Evolutionary conservation across 2,888 invertebrate genomes (phyloP), one percentile per base, ranked within the genome.

Genomic region (Dorcus parallelipipedus): DNA sequence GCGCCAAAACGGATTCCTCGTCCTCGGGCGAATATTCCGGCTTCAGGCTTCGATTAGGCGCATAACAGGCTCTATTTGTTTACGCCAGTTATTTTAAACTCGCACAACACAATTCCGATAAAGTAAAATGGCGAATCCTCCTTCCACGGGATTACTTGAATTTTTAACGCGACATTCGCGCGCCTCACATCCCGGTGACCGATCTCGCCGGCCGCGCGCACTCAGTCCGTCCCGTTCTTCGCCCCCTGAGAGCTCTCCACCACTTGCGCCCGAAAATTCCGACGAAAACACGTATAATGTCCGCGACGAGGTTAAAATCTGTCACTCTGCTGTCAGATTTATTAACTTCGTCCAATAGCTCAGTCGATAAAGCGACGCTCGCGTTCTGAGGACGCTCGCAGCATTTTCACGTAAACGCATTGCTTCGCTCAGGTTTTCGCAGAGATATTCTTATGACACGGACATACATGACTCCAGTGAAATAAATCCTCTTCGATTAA

Each of bases 251-350:
- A 17, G 45, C 7, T 20, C 45, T 10, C 20, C 17, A n/a, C 20
- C 54, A 43, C 26, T 43, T 50, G 42, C 39, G 33, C 39, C 23
- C 17, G 43, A 53, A 54, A 54, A 49, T 49, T 41, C 42, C 43
- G 41, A 38, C 50, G 53, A 58, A 58, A 58, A 58, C 58, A 58
- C 58, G 58, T 54, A 58, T 52, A 45, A 10, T 33, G 38, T 49
- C 41, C 26, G 43, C 56, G 45, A 56, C 56, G 52, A 59, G 59
- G 59, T 56, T 59, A 56, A 59, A 59, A 56, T 59, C 51, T 56
- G 39, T 43, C 56, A 52, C 59, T 47, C 59, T 59, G 49, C 50
- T 53, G 59, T 52, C 50, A 49, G 50, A 53, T 48, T 49, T 50
- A 42, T 41, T 40, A 59, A 59, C 52, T 56, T 59, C 59, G 49